Evolutionary conservation across 2,888 invertebrate species (phyloP).

Genomic region (Drosophila kuntzei): DNA sequence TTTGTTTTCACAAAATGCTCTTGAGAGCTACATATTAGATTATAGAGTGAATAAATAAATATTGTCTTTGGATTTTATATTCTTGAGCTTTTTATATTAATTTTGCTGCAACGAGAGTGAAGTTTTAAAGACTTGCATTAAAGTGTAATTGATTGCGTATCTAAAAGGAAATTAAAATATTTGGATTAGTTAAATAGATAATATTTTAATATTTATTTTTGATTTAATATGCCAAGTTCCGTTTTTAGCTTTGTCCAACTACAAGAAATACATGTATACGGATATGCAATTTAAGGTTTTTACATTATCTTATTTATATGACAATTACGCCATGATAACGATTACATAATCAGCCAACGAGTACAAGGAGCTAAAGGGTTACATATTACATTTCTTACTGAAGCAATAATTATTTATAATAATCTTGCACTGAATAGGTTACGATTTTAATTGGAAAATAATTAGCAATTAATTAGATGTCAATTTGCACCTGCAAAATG

Average conservation of each 20-base stretch:
- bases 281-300: slow-evolving; percentile 35
- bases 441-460: slow-evolving; percentile 33
- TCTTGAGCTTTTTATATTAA: slow-evolving; percentile 32
- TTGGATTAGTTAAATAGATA: slow-evolving; percentile 41
- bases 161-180: slow-evolving; percentile 60
- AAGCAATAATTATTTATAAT: slow-evolving; percentile 68
- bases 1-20: slow-evolving; percentile 34
- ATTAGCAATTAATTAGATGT: slow-evolving; percentile 41
- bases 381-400: slow-evolving; percentile 60
- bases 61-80: slow-evolving; percentile 19
- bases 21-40: slow-evolving; percentile 16
- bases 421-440: slow-evolving; percentile 60
- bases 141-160: slow-evolving; percentile 47
- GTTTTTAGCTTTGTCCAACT: slow-evolving; percentile 32
- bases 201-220: slow-evolving; percentile 4
- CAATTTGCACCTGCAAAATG: slow-evolving; percentile 83
- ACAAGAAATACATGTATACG: slow-evolving; percentile 37
- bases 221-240: slow-evolving; percentile 7
- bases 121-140: slow-evolving; percentile 45
- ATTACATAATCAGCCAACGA: slow-evolving; percentile 72
- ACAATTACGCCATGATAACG: slow-evolving; percentile 43
- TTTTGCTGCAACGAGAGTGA: slow-evolving; percentile 65
- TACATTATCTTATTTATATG: slow-evolving; percentile 5
- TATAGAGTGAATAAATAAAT: slow-evolving; percentile 29
- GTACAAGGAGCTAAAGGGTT: slow-evolving; percentile 61